These are phyloP conservation scores for Lutjanus argentimaculatus DNA, from an alignment of 2,797 vertebrate genomes.

Conservation along the genomic window DNA sequence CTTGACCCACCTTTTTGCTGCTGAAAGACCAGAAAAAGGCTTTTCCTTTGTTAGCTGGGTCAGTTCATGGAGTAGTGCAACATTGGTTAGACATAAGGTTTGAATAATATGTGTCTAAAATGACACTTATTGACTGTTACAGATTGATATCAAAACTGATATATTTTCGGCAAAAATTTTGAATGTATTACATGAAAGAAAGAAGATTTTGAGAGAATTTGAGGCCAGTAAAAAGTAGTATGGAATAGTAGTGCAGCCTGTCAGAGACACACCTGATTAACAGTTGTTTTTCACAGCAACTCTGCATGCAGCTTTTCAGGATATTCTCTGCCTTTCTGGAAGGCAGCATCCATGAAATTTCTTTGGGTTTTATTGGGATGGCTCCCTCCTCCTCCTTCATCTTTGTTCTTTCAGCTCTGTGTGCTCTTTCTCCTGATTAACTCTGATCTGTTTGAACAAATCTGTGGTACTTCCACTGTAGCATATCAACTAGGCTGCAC, in stretches of 20 bases:
- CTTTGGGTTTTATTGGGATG: background rate
- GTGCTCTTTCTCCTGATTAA: slow-evolving; percentile 13
- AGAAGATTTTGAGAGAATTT: background rate
- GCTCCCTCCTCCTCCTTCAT: background rate
- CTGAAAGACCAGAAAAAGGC: background rate
- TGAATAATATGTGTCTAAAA: no score
- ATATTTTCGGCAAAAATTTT: background rate
- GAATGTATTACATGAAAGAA: background rate
- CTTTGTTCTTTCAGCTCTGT: background rate
- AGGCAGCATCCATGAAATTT: background rate
- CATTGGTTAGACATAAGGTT: no score
- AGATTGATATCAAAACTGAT: background rate
- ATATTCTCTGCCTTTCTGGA: background rate
- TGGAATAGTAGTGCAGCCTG: background rate
- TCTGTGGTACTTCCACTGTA: slow-evolving; percentile 2
- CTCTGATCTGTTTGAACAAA: slow-evolving; percentile 29
- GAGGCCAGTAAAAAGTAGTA: background rate
- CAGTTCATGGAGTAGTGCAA: no score
- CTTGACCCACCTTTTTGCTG: background rate
- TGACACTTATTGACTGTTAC: background rate
- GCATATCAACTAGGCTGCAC: background rate
- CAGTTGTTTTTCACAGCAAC: background rate
- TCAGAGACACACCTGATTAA: background rate
- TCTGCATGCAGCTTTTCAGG: background rate
- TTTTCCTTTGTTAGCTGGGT: background rate